A percentile compares a stretch with the other conserved stretches of the same genome.
Conservation (phyloP, 2,797 vertebrate genomes). For the Pangasius macronema region DNA sequence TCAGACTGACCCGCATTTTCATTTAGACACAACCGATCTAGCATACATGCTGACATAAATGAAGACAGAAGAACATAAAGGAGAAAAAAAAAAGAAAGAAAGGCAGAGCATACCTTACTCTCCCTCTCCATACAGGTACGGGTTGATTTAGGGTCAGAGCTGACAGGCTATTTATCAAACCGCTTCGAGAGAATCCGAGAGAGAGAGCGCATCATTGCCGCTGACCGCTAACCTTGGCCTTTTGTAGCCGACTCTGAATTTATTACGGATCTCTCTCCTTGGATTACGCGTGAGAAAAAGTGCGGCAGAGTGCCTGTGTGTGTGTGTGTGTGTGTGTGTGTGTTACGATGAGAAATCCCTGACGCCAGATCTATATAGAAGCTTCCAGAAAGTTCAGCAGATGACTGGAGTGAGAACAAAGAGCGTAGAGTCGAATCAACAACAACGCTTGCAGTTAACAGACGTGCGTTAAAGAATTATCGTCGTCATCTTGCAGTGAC, state of each 20-base stretch:
- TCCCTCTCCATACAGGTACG: slow-evolving; percentile 16
- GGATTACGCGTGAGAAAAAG: slow-evolving; percentile 36
- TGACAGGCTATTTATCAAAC: slow-evolving; percentile 51
- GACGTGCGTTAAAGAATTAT: neutral
- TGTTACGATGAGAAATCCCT: slow-evolving; percentile 19
- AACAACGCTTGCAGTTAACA: neutral
- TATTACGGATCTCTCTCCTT: slow-evolving; percentile 30
- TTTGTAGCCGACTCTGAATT: slow-evolving; percentile 34
- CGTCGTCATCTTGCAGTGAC: slow-evolving; percentile 5
- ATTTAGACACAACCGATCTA: neutral
- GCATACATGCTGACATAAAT: neutral
- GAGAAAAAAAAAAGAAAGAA: neutral
- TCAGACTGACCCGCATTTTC: slow-evolving; percentile 12
- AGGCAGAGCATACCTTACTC: neutral
- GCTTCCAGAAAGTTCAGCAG: slow-evolving; percentile 7
- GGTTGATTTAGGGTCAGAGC: slow-evolving; percentile 41
- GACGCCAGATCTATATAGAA: slow-evolving; percentile 2
- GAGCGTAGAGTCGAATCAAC: neutral
- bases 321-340: slow-evolving; percentile 12
- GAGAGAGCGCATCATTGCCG: slow-evolving; percentile 26
- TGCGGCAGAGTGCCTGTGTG: slow-evolving; percentile 5
- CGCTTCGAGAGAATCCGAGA: neutral
- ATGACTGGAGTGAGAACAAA: neutral
- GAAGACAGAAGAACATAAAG: neutral
- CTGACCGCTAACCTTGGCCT: slow-evolving; percentile 52